Evolutionary conservation across 2,888 invertebrate genomes (phyloP), one percentile per base, ranked within the genome.

Genomic region (Xestia sexstrigata): DNA sequence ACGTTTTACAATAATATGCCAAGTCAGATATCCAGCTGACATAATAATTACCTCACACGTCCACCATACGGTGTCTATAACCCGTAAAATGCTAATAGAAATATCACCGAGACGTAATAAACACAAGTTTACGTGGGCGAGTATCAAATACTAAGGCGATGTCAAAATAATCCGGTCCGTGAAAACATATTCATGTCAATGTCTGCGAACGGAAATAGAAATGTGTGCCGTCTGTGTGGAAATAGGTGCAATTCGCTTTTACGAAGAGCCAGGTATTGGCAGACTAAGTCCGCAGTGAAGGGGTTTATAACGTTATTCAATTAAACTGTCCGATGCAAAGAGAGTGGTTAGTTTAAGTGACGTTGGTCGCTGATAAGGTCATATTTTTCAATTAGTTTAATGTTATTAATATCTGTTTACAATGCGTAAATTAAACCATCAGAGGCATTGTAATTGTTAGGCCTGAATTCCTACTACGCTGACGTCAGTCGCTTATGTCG

Each of bases 201-300:
- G 87, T 88, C 87, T 87, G 62, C 76, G 45, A 76, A 80, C 87
- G 87, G 87, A 88, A 88, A 88, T 88, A 88, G 87, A 85, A 87
- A 82, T 83, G 78, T 81, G 76, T 73, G 65, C 70, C 68, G 80
- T 58, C 62, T 74, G 76, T 76, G 72, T 85, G 74, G 79, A 85
- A 85, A 88, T 81, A 85, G 71, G 65, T 82, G 79, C 77, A 79
- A 70, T 79, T 81, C 65, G 68, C 65, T 74, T 81, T 84, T 55
- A 62, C 66, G 20, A 17, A 63, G 68, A 39, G 65, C n/a, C 45
- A 69, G 74, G 72, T 83, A 81, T 85, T 78, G 81, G 69, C 68
- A 76, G 58, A 68, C 47, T 70, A 77, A 76, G 76, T 72, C 66
- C 17, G 66, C 80, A 13, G 35, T 39, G 62, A 55, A 60, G 26